Evolutionary conservation across 2,113 vertebrate genomes (phyloP), one percentile per base, ranked within the genome.

Genomic region (Eclectus roratus): DNA sequence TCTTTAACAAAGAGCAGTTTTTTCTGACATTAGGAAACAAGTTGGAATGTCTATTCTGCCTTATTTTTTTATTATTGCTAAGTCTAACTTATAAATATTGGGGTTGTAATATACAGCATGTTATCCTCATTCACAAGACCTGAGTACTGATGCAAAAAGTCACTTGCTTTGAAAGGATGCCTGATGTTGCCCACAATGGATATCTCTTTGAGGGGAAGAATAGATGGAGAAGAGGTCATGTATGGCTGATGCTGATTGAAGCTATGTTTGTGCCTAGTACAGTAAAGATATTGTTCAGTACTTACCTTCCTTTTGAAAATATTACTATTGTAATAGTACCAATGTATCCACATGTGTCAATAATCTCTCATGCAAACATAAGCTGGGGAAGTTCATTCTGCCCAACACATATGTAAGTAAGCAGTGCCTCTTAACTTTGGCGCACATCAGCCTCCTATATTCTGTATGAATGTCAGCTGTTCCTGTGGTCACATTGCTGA

Each of bases 241-340:
- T 31, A 10, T 61, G 21, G 39, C 68, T 95, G 47, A 21, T 77
- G 11, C 33, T 29, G 71, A 89, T 11, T n/a, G 91, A 83, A 88
- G 47, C 63, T 60, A 72, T 27, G 13, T 91, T 92, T 88, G 77
- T 56, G 71, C 47, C 70, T 68, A 28, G 25, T 68, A 93, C 63
- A 89, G 88, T 72, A 82, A 89, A 85, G 65, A 65, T 85, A 90
- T 66, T 96, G 80, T 94, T 96, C 53, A 61, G 52, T 86, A 84
- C 2, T 64, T 84, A 80, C 50, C 88, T 91, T 91, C 74, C 90
- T 76, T 95, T 27, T 89, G 49, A 95, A 95, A 96, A 97, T 95
- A 94, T 76, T 96, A 33, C 85, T 94, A 50, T 84, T 97, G 81
- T 68, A 35, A 33, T 20, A 20, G 39, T 78, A 97, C 92, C 91